phyloP scores from a whole-genome alignment of 2,888 invertebrate species.

The Mythimna ferrago region DNA sequence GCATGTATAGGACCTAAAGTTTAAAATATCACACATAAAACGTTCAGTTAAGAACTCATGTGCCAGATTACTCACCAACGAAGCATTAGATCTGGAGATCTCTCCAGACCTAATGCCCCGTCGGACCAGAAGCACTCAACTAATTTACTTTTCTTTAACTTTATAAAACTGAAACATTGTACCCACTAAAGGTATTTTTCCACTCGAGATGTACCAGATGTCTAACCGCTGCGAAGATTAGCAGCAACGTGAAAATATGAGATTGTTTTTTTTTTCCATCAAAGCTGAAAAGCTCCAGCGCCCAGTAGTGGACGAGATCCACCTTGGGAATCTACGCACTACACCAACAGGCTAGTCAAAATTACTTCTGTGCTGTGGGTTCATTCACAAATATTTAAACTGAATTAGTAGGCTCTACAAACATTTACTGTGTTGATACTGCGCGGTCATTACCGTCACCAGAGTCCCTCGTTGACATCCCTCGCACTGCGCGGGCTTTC shows the following conservation, averaged over 20 bases:
- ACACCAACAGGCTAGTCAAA: too few species aligned
- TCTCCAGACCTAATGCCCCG: conserved; percentile 7
- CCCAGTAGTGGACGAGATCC: too few species aligned
- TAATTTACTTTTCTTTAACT: conserved; percentile 14
- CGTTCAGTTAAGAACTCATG: not conserved
- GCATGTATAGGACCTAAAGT: too few species aligned
- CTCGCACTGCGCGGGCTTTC: too few species aligned
- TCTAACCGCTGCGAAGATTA: not conserved
- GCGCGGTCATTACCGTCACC: too few species aligned
- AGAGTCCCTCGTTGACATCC: not conserved
- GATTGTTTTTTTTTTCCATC: not conserved
- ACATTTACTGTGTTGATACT: too few species aligned
- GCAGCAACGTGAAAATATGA: not conserved
- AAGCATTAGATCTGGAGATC: not conserved
- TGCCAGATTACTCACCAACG: not conserved
- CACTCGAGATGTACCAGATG: not conserved
- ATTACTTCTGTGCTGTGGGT: too few species aligned
- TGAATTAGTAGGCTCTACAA: too few species aligned
- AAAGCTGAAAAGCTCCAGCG: too few species aligned
- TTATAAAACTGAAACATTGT: conserved; percentile 25
- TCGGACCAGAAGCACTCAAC: conserved; percentile 11
- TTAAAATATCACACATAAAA: not conserved
- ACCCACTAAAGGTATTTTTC: conserved; percentile 9
- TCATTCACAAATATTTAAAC: too few species aligned
- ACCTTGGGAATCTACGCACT: too few species aligned